phyloP scores from a whole-genome alignment of 1,140 invertebrate species.

The roundworm (Caenorhabditis elegans) region DNA sequence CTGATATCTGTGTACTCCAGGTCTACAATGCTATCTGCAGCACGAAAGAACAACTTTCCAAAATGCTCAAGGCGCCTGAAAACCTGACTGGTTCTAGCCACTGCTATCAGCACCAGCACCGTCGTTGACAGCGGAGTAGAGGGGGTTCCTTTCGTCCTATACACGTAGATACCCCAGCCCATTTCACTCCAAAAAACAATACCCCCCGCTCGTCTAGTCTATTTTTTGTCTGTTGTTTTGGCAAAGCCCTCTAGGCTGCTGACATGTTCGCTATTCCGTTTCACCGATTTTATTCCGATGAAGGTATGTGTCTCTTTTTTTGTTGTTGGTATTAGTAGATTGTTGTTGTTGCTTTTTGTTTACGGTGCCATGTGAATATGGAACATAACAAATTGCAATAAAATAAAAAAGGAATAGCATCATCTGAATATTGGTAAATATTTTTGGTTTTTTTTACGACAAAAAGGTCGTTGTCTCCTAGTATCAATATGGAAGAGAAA shows the following conservation, averaged over 20 bases:
- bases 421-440: neutral
- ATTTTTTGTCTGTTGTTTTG: neutral
- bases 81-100: conserved; percentile 25
- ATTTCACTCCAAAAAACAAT: neutral
- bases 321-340: neutral
- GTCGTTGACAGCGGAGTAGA: neutral
- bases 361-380: too few species aligned
- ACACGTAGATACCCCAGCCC: neutral
- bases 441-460: too few species aligned
- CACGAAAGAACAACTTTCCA: conserved; percentile 26
- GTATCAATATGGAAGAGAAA: too few species aligned
- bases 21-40: neutral
- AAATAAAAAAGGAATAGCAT: neutral
- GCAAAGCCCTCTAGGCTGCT: too few species aligned
- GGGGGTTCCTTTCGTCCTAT: neutral
- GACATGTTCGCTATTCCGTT: conserved; percentile 28
- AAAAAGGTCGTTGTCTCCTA: too few species aligned
- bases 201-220: neutral
- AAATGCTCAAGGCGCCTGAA: conserved; percentile 19
- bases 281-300: neutral
- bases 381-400: too few species aligned
- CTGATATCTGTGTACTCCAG: neutral
- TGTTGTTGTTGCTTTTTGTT: neutral
- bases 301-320: neutral
- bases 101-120: neutral